phyloP scores from a whole-genome alignment of 2,113 vertebrate species.

The Melanotaenia duboulayi region DNA sequence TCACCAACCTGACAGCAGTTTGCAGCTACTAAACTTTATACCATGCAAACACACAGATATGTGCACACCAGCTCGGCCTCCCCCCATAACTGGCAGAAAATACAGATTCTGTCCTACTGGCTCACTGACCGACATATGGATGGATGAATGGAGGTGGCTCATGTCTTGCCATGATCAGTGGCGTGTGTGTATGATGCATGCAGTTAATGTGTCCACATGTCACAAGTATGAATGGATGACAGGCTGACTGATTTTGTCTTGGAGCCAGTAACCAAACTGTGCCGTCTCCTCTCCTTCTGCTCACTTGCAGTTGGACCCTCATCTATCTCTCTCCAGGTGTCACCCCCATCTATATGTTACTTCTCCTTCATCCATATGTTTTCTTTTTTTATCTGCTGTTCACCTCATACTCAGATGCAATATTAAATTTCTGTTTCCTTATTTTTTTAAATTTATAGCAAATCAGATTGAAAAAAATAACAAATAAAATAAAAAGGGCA shows the following conservation, averaged over 20 bases:
- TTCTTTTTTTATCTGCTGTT: neutral
- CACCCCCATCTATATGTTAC: constrained; percentile 22
- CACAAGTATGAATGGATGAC: constrained; percentile 59
- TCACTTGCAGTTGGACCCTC: constrained; percentile 47
- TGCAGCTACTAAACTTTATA: neutral
- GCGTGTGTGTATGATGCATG: constrained; percentile 49
- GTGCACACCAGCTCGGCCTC: constrained; percentile 49
- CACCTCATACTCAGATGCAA: neutral
- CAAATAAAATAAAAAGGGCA: no score
- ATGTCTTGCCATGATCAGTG: constrained; percentile 36
- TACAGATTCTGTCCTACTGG: constrained; percentile 52
- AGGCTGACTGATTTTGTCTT: constrained; percentile 57
- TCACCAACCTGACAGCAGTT: constrained; percentile 8
- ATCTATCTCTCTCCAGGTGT: constrained; percentile 23
- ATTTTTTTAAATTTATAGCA: neutral
- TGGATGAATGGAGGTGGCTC: constrained; percentile 56
- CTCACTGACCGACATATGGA: constrained; percentile 73
- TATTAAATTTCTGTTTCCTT: neutral
- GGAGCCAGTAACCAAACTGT: constrained; percentile 61
- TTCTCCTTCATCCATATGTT: constrained; percentile 32
- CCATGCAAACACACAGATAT: constrained; percentile 6
- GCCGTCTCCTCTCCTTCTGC: constrained; percentile 55
- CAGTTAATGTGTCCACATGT: constrained; percentile 62
- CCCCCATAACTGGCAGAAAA: constrained; percentile 55
- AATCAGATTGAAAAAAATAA: neutral